Conservation (phyloP, 2,113 vertebrate genomes). For the Ariopsis seemanni region DNA sequence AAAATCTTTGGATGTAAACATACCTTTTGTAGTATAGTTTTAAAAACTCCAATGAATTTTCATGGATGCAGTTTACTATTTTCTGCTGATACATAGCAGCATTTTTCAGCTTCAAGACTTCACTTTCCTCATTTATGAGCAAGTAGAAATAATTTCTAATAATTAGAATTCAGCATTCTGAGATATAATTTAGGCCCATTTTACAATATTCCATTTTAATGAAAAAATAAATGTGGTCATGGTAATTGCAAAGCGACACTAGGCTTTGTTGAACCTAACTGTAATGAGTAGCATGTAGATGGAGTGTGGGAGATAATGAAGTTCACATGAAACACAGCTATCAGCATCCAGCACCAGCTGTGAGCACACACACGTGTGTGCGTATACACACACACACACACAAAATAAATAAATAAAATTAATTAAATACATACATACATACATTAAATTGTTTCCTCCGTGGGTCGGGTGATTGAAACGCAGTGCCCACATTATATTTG, state of each 20-base stretch:
- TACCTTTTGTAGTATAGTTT: not conserved
- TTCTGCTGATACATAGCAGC: not conserved
- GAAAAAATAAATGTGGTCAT: conserved; percentile 22
- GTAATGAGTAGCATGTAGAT: conserved; percentile 32
- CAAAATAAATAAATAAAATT: not conserved
- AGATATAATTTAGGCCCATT: conserved; percentile 3
- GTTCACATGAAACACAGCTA: conserved; percentile 24
- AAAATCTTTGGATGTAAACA: not conserved
- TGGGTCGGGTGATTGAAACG: not conserved
- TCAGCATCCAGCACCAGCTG: conserved; percentile 29
- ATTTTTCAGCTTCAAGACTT: not conserved
- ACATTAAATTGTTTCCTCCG: not conserved
- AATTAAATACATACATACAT: not conserved
- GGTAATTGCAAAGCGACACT: conserved; percentile 27
- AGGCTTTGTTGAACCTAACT: conserved; percentile 30
- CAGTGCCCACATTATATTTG: not conserved
- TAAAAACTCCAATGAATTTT: not conserved
- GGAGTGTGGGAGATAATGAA: conserved; percentile 33
- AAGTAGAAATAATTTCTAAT: not conserved
- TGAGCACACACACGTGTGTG: not conserved
- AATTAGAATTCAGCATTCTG: not conserved
- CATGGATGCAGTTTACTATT: not conserved
- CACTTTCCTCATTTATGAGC: not conserved
- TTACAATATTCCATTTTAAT: conserved; percentile 4
- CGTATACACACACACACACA: not conserved